These are phyloP conservation scores for Mus spicilegus DNA, from an alignment of 2,113 vertebrate species.

Conservation along the genomic window DNA sequence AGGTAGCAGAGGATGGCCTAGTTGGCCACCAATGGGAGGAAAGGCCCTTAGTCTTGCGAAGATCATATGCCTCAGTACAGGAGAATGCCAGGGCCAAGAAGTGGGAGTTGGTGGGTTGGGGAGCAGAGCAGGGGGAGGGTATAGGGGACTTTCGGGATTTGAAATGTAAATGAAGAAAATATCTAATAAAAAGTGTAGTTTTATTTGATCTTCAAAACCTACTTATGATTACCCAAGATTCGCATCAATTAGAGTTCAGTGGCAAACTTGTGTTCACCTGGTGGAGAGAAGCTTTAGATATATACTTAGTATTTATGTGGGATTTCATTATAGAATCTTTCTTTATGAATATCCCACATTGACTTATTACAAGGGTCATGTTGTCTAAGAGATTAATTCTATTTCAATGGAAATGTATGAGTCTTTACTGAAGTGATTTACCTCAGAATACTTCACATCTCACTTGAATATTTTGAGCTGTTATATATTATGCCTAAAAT, in stretches of 20 bases:
- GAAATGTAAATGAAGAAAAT: too few species aligned
- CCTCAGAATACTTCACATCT: not conserved
- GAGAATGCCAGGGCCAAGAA: too few species aligned
- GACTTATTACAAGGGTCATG: not conserved
- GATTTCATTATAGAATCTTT: conserved; percentile 12
- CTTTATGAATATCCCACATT: not conserved
- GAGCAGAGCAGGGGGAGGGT: too few species aligned
- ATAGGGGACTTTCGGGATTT: too few species aligned
- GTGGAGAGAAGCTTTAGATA: not conserved
- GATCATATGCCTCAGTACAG: too few species aligned
- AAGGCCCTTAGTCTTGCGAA: too few species aligned
- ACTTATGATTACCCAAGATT: not conserved
- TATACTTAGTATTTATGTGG: not conserved
- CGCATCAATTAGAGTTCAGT: not conserved
- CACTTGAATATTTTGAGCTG: not conserved
- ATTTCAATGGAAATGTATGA: not conserved
- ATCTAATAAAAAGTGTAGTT: not conserved
- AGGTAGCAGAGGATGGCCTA: too few species aligned
- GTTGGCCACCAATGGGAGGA: too few species aligned
- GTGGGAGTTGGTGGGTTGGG: too few species aligned
- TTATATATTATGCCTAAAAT: not conserved
- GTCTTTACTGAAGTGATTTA: not conserved
- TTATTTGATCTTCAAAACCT: not conserved
- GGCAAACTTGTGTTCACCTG: not conserved
- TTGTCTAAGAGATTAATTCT: not conserved